These are phyloP conservation scores for Heteromormyrus szaboi DNA, from an alignment of 2,797 vertebrate species.

Conservation along the genomic window DNA sequence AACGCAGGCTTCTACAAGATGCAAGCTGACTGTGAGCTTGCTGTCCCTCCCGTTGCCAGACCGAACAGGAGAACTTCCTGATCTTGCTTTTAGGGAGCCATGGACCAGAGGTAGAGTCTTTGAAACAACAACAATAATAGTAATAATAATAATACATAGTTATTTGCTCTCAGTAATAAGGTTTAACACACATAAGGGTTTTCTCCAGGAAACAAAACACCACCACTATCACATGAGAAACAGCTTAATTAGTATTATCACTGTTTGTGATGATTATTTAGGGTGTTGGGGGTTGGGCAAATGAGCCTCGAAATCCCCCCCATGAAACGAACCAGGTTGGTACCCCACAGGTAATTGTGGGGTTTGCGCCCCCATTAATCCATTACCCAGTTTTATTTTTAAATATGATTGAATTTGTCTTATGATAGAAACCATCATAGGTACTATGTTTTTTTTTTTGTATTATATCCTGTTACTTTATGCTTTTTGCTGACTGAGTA, in stretches of 20 bases:
- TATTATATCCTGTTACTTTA: not conserved
- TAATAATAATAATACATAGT: not conserved
- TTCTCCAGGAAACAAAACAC: not conserved
- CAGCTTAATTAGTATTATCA: not conserved
- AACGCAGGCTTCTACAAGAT: constrained; percentile 46
- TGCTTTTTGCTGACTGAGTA: not conserved
- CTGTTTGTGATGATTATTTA: not conserved
- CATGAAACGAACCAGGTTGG: not conserved
- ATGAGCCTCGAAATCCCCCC: not conserved
- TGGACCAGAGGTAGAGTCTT: constrained; percentile 53
- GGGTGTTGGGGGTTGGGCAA: not conserved
- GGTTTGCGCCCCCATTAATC: not conserved
- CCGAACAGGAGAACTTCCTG: constrained; percentile 40
- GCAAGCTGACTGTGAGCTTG: constrained; percentile 45
- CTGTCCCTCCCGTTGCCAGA: constrained; percentile 56
- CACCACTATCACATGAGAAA: not conserved
- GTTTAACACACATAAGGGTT: not conserved
- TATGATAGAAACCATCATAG: not conserved
- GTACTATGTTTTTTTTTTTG: not conserved
- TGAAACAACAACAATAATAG: not conserved
- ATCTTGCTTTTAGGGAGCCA: constrained; percentile 54
- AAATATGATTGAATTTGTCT: not conserved
- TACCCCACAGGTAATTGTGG: not conserved
- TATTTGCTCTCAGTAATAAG: not conserved
- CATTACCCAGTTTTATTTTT: not conserved